Evolutionary conservation across 1,140 invertebrate genomes (phyloP), one percentile per base, ranked within the genome.

Genomic region (Lordiphosa mommai): DNA sequence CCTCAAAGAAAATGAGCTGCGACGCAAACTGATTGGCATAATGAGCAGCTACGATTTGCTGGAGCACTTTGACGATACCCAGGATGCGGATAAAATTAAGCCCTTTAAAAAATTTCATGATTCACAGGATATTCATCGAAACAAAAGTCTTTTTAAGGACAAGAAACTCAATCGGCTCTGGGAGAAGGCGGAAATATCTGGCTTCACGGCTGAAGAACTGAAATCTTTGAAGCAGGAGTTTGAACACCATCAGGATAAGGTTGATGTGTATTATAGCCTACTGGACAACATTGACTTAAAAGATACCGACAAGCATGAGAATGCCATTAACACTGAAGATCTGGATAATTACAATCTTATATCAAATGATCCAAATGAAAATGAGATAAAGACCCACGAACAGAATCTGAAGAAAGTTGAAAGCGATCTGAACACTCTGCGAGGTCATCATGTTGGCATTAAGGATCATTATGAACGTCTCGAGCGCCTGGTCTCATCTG

Each of bases 121-220:
- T 60, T 91, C 91, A 16, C 88, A 90, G 51, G 92, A 94, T 56
- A 90, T 92, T 16, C 90, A 93, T 65, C 92, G 93, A 16, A 93
- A 94, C 51, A 95, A 94, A 76, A 93, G 93, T 82, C 61, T 97
- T 2, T 97, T 98, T 86, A 94, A 94, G 90, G 96, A 98, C 87
- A 96, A 96, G 84, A 97, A 96, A 89, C 89, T 98, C 1, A 96
- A 96, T 80, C 93, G 95, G 73, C 89, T 98, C 1, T 98, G 97
- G 97, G 91, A 93, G 10, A 97, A 97, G 89, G 96, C 96, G 0
- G 94, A 97, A 90, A 89, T 92, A 34, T 93, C 94, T 36, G 96
- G 96, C 32, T 98, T 98, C 87, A 93, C 93, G 41, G 89, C 92
- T 68, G 93, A 95, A 71, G 96, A 98, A 89, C 74, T 98, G 12